Evolutionary conservation across 2,113 vertebrate species (phyloP).

Genomic region (Dicentrarchus labrax): DNA sequence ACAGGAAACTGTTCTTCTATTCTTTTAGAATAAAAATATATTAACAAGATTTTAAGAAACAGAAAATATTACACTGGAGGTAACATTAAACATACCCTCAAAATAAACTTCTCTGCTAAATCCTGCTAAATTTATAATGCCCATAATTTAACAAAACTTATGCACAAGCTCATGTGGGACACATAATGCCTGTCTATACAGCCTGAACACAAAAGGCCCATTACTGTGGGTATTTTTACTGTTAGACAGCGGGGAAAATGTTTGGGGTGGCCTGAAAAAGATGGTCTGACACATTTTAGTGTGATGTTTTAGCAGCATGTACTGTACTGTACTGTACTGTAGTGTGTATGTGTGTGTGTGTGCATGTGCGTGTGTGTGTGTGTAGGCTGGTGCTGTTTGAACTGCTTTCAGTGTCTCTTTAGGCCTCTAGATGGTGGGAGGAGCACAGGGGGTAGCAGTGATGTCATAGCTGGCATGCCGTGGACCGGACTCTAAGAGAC

Average conservation of each 20-base stretch:
- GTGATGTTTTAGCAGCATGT: slow-evolving; percentile 56
- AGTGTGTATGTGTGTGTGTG: slow-evolving; percentile 4
- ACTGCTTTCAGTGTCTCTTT: slow-evolving; percentile 42
- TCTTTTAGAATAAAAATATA: background rate
- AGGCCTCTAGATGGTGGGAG: slow-evolving; percentile 24
- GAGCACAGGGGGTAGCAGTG: slow-evolving; percentile 40
- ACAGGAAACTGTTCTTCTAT: background rate
- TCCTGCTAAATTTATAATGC: no score
- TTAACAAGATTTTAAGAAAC: background rate
- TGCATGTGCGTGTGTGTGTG: slow-evolving; percentile 7
- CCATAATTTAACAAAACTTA: background rate
- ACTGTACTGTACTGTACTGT: background rate
- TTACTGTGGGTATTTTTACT: slow-evolving; percentile 50
- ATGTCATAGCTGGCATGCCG: slow-evolving; percentile 76
- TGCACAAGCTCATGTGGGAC: slow-evolving; percentile 6
- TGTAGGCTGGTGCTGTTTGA: slow-evolving; percentile 18
- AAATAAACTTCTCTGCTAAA: slow-evolving; percentile 2
- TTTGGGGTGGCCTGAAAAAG: slow-evolving; percentile 46
- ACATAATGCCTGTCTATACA: background rate
- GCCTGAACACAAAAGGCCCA: slow-evolving; percentile 24
- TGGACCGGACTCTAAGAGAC: slow-evolving; percentile 68
- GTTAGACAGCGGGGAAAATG: slow-evolving; percentile 33
- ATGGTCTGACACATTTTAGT: slow-evolving; percentile 43
- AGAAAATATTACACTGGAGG: background rate
- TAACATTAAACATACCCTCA: background rate